A percentile compares a stretch with the other conserved stretches of the same genome.
These are phyloP conservation scores for Oncorhynchus clarkii DNA, from an alignment of 2,113 vertebrate species.

Conservation along the genomic window DNA sequence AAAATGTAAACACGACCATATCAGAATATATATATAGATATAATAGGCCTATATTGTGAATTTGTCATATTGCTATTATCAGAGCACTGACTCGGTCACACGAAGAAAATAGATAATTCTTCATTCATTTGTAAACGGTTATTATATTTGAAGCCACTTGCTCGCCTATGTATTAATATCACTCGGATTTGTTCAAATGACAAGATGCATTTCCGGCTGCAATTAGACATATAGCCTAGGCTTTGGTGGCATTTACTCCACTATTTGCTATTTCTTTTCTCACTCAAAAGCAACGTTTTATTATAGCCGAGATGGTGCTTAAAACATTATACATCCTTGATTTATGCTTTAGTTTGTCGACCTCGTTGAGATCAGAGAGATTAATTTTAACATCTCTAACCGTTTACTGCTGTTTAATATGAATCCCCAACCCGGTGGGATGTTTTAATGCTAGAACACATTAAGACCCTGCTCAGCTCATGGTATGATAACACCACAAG, in stretches of 20 bases:
- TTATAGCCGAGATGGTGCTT: background rate
- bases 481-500: no score
- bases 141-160: no score
- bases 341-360: background rate
- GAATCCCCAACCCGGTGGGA: background rate
- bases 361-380: conserved; percentile 6
- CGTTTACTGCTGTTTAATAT: background rate
- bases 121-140: no score
- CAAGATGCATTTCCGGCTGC: background rate
- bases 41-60: background rate
- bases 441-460: background rate
- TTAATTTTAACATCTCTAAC: conserved; percentile 18
- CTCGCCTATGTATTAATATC: no score
- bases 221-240: background rate
- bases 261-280: background rate
- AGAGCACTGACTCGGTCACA: no score
- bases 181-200: no score
- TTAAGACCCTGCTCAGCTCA: no score
- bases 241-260: background rate
- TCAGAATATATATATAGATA: background rate
- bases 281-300: background rate
- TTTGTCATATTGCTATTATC: background rate
- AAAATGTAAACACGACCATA: background rate
- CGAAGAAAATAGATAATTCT: no score
- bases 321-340: background rate